Evolutionary conservation across 2,113 vertebrate genomes (phyloP), one percentile per base, ranked within the genome.

Genomic region (Oxyruncus cristatus): DNA sequence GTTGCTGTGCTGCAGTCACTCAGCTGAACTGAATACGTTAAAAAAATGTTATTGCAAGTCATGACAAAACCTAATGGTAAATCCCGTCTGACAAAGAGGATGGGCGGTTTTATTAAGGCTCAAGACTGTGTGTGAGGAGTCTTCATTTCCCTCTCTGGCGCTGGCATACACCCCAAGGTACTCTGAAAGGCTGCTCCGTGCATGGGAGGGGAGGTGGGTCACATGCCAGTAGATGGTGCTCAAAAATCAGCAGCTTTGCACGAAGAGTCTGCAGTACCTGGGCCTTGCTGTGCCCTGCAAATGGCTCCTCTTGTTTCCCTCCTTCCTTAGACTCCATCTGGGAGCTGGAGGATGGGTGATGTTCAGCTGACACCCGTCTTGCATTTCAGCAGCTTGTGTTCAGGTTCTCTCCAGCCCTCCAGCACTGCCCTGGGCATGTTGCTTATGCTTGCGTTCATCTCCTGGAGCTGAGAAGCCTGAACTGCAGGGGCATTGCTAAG

Each of bases 201-300:
- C 18, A 0, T 1, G 42, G 65, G 35, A 0, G 32, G 35, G 76
- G 20, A 14, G 50, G 33, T 23, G 55, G 39, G 41, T 63, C 50
- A 49, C 32, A 4, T 11, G 13, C 67, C 75, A n/a, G 49, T 33
- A 83, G 75, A 47, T 35, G 59, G 44, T 53, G 65, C 85, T 85
- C 65, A 81, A 50, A 88, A 80, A 42, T 42, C 47, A 67, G 47
- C 84, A 85, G 73, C 73, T 47, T 20, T 24, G 30, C 14, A 61
- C 5, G 0, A 2, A 1, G n/a, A 35, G 8, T 63, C 74, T 52
- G 47, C 42, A 88, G 42, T 37, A 10, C 8, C 3, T 2, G 44
- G 67, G 17, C 12, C 23, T 22, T 4, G 7, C 59, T 39, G 44
- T 42, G 55, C 50, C 11, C 55, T 62, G 28, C 24, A 56, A 37